Percentiles rank a stretch among this genome's conserved stretches.
phyloP scores from a whole-genome alignment of 92 coral and sea anemone genomes.

The Ricordea florida region DNA sequence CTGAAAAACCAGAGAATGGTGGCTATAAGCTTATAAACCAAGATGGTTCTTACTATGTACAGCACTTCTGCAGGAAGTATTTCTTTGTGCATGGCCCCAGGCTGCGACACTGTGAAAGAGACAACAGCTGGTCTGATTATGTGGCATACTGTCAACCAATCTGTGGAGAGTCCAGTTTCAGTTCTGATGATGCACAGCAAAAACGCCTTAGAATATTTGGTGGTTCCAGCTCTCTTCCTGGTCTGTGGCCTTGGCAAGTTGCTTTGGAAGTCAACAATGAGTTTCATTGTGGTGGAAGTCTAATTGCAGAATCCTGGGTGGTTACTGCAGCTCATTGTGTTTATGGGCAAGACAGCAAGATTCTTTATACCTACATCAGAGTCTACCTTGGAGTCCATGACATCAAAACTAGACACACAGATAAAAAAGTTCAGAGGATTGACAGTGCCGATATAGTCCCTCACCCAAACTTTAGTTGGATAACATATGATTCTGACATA shows the following conservation, averaged over 20 bases:
- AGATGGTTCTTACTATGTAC: constrained; percentile 68
- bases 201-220: constrained; percentile 71
- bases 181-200: constrained; percentile 36
- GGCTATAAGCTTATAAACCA: constrained; percentile 71
- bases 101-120: constrained; percentile 85
- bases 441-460: constrained; percentile 61
- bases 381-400: constrained; percentile 85
- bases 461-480: constrained; percentile 84
- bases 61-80: constrained; percentile 68
- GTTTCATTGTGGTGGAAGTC: constrained; percentile 90
- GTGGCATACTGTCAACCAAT: constrained; percentile 71
- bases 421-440: constrained; percentile 73
- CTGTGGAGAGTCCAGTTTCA: constrained; percentile 73
- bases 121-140: constrained; percentile 83
- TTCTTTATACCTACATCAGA: constrained; percentile 44
- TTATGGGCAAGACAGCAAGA: constrained; percentile 16
- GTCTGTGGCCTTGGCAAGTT: constrained; percentile 98
- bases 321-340: constrained; percentile 98
- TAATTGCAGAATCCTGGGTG: constrained; percentile 88
- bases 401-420: constrained; percentile 49
- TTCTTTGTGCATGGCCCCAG: constrained; percentile 73
- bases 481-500: constrained; percentile 81
- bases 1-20: constrained; percentile 78
- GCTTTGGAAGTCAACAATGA: constrained; percentile 51
- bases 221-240: constrained; percentile 62